Conservation (phyloP, 2,797 vertebrate species). For the Darevskia nairensis region DNA sequence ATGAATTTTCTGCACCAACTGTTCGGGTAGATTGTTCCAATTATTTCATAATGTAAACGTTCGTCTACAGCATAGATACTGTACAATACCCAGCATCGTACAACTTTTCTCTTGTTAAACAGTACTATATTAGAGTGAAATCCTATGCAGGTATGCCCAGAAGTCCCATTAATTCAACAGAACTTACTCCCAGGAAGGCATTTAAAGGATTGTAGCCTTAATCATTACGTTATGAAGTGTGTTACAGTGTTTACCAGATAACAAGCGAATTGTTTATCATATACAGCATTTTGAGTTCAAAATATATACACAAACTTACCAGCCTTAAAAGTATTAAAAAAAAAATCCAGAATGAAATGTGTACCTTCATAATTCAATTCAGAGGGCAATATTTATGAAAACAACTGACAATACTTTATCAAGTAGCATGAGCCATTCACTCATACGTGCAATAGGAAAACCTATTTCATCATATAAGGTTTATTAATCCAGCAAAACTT, state of each 20-base stretch:
- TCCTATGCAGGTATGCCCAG: too few relatives aligned
- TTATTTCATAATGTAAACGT: background rate
- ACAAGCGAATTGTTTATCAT: background rate
- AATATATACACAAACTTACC: slow-evolving; percentile 55
- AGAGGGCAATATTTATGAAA: slow-evolving; percentile 27
- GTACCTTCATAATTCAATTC: background rate
- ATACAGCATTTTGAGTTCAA: background rate
- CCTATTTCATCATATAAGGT: background rate
- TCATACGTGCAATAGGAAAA: background rate
- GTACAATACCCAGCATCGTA: background rate
- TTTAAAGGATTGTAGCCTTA: too few relatives aligned
- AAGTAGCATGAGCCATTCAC: background rate
- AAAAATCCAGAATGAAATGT: background rate
- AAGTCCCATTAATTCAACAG: too few relatives aligned
- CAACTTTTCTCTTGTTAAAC: slow-evolving; percentile 3
- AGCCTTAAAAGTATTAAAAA: slow-evolving; percentile 37
- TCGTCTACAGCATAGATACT: background rate
- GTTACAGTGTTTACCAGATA: background rate
- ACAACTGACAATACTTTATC: background rate
- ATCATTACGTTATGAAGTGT: background rate
- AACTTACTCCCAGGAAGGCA: too few relatives aligned
- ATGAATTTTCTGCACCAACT: background rate
- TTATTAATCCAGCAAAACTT: background rate
- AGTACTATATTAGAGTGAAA: background rate
- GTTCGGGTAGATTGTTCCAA: background rate